These are phyloP conservation scores for Cephus runcator DNA, from an alignment of 2,888 invertebrate genomes.

Conservation along the genomic window DNA sequence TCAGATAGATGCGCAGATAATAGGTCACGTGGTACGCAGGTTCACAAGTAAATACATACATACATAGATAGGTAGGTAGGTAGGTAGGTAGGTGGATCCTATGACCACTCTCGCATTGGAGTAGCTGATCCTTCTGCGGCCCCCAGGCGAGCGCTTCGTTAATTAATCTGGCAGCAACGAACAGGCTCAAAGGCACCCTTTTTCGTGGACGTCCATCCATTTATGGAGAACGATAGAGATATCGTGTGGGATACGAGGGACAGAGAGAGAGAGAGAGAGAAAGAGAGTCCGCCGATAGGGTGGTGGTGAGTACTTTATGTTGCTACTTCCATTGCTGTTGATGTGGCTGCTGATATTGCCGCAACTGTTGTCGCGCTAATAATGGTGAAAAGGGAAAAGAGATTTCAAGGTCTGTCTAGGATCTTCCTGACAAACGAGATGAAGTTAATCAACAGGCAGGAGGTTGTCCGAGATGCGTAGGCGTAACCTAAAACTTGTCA, in stretches of 20 bases:
- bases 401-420: no score
- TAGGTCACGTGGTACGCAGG: neutral
- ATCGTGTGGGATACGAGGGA: no score
- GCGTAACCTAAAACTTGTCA: no score
- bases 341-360: no score
- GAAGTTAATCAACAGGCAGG: no score
- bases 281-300: neutral
- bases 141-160: conserved; percentile 60
- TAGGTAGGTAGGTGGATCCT: neutral
- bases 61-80: neutral
- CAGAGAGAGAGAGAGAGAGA: no score
- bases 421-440: no score
- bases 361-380: no score
- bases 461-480: no score
- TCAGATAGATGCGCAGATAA: neutral
- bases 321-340: conserved; percentile 7
- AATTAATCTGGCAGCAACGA: conserved; percentile 59
- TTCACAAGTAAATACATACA: no score
- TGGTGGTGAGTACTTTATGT: neutral
- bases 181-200: conserved; percentile 53
- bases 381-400: no score
- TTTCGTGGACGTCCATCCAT: conserved; percentile 54
- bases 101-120: conserved; percentile 17
- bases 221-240: conserved; percentile 37
- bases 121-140: conserved; percentile 37